Base-by-base conservation (phyloP, 2,113 vertebrate species). In the Lota lota region DNA sequence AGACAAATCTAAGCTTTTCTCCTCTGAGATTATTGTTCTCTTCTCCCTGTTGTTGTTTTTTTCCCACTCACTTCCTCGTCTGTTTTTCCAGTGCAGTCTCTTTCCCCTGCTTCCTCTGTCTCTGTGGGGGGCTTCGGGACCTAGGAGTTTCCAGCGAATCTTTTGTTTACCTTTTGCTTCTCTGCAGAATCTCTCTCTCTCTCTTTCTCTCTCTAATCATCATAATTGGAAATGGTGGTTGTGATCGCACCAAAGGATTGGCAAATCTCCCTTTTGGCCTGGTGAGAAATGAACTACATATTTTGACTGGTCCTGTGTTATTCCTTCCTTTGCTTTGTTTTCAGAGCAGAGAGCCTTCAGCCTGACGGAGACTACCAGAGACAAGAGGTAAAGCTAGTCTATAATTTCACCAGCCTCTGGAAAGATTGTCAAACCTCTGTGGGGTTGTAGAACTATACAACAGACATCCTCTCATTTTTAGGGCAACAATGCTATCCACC, bases 371-470 rank as follows among this genome's bases (percentile, higher is more conserved):
- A 90, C 92, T 1, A 75, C 84, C 28, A 88, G 75, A 75, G 93
- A 94, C 74, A 94, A 94, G 82, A 95, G 95, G 96, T 97, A 95
- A 84, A 79, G 33, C 14, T 65, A 58, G 6, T 60, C 22, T 68
- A 17, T 81, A 63, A 66, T 73, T 70, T 66, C 47, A 50, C 58
- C 40, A 60, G 72, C 62, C 36, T 77, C 15, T 61, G 33, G 15
- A 60, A 61, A 50, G 19, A 36, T 6, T 19, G 22, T n/a, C 62
- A 56, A 76, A 64, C 22, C 61, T 74, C 67, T 63, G 64, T 63
- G 64, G 72, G 63, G 28, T 69, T 66, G 8, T 54, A 71, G 66
- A 61, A 53, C 28, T 51, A 36, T 53, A 40, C 54, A 60, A 69
- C 47, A 67, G 7, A 59, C n/a, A 71, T 73, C 47, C 63, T 67